A percentile compares a stretch with the other conserved stretches of the same genome.
Conservation (phyloP, 1,140 invertebrate species). For the Drosophila nikananu region DNA sequence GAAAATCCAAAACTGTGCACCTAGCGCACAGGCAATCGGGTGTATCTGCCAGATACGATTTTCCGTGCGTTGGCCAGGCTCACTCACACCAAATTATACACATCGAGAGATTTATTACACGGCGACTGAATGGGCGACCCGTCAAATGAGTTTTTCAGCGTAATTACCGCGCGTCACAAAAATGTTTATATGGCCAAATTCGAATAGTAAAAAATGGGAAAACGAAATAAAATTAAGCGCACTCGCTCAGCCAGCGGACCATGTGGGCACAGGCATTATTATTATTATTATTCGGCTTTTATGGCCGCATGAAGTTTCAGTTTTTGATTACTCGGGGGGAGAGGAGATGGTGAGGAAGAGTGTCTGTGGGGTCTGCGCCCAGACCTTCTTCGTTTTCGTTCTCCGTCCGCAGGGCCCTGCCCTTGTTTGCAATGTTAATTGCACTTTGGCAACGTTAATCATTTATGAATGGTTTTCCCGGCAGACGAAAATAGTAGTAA, state of each 20-base stretch:
- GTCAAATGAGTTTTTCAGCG: conserved; percentile 82
- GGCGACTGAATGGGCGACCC: conserved; percentile 74
- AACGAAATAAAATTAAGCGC: conserved; percentile 66
- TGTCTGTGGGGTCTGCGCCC: conserved; percentile 32
- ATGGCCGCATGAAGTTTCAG: conserved; percentile 55
- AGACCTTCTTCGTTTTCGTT: conserved; percentile 18
- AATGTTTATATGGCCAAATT: conserved; percentile 67
- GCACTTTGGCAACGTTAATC: conserved; percentile 66
- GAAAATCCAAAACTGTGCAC: conserved; percentile 26
- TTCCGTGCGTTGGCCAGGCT: conserved; percentile 71
- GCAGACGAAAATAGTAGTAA: conserved; percentile 29
- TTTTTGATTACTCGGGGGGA: conserved; percentile 48
- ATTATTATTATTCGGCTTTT: conserved; percentile 57
- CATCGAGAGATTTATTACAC: conserved; percentile 78
- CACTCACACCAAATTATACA: conserved; percentile 74
- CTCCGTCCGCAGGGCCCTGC: conserved; percentile 26
- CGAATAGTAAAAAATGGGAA: conserved; percentile 52
- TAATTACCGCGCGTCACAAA: conserved; percentile 78
- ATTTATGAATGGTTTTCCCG: conserved; percentile 72
- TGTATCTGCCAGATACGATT: conserved; percentile 76
- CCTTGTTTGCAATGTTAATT: conserved; percentile 62
- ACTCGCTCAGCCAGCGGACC: conserved; percentile 58
- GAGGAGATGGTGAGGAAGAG: conserved; percentile 54
- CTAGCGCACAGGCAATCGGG: conserved; percentile 29
- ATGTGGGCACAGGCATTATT: conserved; percentile 71